Percentiles rank a stretch among this genome's conserved stretches.
phyloP scores from a whole-genome alignment of 1,140 invertebrate species.

The Pseudachorutes palmiensis region DNA sequence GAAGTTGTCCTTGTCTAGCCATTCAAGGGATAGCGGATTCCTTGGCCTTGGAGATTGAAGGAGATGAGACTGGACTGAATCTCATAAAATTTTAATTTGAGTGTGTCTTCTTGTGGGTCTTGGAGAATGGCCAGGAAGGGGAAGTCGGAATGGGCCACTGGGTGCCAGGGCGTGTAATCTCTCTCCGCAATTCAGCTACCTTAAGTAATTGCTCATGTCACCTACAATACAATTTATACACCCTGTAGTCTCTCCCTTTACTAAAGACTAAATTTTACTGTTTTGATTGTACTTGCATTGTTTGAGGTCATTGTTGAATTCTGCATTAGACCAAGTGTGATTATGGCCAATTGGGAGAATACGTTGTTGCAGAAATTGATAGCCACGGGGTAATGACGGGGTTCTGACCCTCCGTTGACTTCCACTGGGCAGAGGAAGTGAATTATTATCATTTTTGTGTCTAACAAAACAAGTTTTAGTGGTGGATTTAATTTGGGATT shows the following conservation, averaged over 20 bases:
- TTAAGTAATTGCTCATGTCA: conserved; percentile 2
- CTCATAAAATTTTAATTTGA: conserved; percentile 2
- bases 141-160: too few relatives aligned
- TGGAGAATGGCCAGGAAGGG: too few relatives aligned
- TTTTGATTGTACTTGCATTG: not conserved
- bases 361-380: conserved; percentile 1
- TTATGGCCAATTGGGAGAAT: not conserved
- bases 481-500: not conserved
- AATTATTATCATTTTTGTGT: not conserved
- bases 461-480: not conserved
- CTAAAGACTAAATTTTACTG: not conserved
- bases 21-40: not conserved
- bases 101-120: too few relatives aligned
- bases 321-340: not conserved
- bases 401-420: not conserved
- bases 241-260: not conserved
- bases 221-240: not conserved
- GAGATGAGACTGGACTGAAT: not conserved
- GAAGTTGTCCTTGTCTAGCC: not conserved
- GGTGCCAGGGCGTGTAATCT: too few relatives aligned
- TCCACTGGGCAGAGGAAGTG: not conserved
- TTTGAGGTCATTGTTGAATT: not conserved
- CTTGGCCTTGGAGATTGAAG: not conserved
- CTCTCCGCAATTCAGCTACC: not conserved
- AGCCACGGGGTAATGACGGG: not conserved